Evolutionary conservation across 2,113 vertebrate species (phyloP).

Genomic region (Enhydra lutris): DNA sequence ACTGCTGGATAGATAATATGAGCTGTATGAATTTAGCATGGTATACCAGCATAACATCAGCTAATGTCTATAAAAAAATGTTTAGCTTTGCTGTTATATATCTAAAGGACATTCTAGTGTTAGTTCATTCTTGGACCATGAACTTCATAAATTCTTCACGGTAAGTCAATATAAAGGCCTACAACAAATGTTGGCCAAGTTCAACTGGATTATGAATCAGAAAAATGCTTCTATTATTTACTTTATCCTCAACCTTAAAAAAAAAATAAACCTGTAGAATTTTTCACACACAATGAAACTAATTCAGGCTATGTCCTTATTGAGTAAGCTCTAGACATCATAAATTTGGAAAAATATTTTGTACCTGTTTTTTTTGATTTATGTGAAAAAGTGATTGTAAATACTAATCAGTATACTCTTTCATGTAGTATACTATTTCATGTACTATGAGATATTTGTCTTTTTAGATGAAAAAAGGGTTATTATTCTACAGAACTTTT

Average conservation of each 20-base stretch:
- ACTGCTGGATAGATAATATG: slow-evolving; percentile 50
- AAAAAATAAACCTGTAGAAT: background rate
- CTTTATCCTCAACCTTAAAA: background rate
- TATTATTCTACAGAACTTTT: background rate
- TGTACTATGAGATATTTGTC: background rate
- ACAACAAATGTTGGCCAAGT: background rate
- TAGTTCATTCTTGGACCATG: background rate
- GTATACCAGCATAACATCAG: background rate
- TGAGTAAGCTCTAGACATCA: background rate
- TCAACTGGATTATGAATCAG: background rate
- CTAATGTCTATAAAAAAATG: slow-evolving; percentile 17
- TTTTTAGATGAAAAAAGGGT: background rate
- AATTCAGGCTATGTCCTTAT: background rate
- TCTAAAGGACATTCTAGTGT: slow-evolving; percentile 1
- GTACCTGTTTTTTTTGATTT: background rate
- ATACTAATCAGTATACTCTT: background rate
- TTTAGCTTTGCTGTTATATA: background rate
- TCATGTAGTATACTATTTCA: background rate
- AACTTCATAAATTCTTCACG: slow-evolving; percentile 13
- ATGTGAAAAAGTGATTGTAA: background rate
- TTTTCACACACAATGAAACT: slow-evolving; percentile 1
- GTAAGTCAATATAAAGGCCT: background rate
- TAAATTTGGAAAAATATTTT: background rate
- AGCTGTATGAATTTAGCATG: slow-evolving; percentile 1
- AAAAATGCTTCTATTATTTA: background rate